These are phyloP conservation scores for Siniperca undulata DNA, from an alignment of 2,797 vertebrate species.

Conservation along the genomic window DNA sequence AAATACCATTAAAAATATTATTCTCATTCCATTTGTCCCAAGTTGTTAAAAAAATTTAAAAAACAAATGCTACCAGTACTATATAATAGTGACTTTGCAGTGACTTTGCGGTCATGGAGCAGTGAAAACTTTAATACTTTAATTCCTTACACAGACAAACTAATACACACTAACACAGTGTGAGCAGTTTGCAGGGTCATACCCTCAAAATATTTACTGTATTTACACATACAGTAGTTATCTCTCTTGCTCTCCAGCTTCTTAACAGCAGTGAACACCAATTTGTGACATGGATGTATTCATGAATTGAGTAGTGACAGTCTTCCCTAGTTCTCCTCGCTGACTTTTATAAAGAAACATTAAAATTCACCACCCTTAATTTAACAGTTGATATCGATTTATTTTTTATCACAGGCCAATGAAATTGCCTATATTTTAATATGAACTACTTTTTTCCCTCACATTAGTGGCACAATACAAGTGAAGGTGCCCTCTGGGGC, in stretches of 20 bases:
- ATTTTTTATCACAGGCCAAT: conserved; percentile 8
- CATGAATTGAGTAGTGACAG: background rate
- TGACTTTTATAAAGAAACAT: background rate
- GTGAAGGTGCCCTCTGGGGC: background rate
- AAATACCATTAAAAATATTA: background rate
- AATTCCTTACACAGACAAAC: conserved; percentile 20
- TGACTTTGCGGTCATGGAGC: conserved; percentile 42
- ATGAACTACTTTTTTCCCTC: background rate
- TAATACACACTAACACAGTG: background rate
- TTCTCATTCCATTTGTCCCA: background rate
- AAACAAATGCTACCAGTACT: conserved; percentile 13
- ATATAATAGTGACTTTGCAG: conserved; percentile 33
- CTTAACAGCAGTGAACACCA: background rate
- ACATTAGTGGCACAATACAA: background rate
- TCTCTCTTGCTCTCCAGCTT: background rate
- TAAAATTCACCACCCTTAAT: background rate
- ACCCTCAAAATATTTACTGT: background rate
- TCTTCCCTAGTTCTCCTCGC: background rate
- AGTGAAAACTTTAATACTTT: background rate
- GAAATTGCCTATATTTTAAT: background rate
- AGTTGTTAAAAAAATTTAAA: background rate
- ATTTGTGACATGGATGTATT: background rate
- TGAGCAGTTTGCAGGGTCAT: conserved; percentile 15
- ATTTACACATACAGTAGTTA: background rate
- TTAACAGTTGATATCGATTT: background rate